Evolutionary conservation across 2,113 vertebrate genomes (phyloP), one percentile per base, ranked within the genome.

Genomic region (Spizaetus ornatus): DNA sequence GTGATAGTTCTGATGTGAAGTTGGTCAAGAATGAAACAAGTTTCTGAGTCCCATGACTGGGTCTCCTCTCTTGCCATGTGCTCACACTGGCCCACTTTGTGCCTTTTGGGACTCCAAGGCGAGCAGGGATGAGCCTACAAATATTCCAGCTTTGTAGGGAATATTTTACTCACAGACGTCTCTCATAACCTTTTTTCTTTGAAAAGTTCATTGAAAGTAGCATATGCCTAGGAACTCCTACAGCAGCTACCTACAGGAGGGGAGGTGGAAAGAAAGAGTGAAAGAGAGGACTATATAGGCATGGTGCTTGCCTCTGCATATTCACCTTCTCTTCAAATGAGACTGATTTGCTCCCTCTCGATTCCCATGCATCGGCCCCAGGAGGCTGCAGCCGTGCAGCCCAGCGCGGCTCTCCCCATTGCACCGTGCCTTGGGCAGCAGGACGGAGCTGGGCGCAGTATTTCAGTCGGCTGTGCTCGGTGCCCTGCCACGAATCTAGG

Each of bases 341-440:
- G 20, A 22, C 12, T 55, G 20, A 13, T 52, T 45, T 59, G 4
- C 11, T 71, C 25, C 12, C 15, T 82, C 22, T 29, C 1, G 1
- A 3, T 55, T 50, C n/a, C 50, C 2, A 2, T 26, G 38, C 40
- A 8, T 9, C 0, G 9, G 25, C 4, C 7, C 40, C 22, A 25
- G 27, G 36, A 61, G 7, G 31, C 31, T 42, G 26, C 1, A 8
- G 45, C 55, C 6, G 1, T 7, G 3, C 36, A 88, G 19, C 26
- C 19, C 18, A 38, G 50, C 0, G 0, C 4, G 7, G 13, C 38
- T 77, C 9, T 86, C 0, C 0, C 14, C 6, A 4, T 6, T 29
- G 40, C 26, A 19, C 27, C 1, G 2, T 48, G 50, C 31, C 38
- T 66, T 1, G 9, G 22, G 10, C 2, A 13, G 19, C 20, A 65